Conservation (phyloP, 64 coral and sea anemone species). For the Montipora foliosa region DNA sequence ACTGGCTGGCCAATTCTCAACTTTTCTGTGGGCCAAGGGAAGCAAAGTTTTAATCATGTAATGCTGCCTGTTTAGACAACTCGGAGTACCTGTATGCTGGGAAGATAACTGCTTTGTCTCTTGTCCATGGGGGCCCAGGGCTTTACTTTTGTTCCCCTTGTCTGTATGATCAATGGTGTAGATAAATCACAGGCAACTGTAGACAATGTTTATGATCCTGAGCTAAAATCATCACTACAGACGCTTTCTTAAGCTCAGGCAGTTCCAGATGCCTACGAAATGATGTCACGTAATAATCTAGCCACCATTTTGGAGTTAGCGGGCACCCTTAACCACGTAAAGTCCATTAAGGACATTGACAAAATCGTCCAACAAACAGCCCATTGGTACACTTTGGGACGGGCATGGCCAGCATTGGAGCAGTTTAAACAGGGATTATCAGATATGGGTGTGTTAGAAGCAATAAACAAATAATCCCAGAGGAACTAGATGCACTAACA, state of each 20-base stretch:
- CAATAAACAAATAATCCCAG: too few species aligned
- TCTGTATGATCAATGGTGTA: constrained; percentile 72
- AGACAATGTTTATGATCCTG: constrained; percentile 43
- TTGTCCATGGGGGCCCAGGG: constrained; percentile 80
- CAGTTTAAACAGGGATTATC: too few species aligned
- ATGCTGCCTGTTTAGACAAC: constrained; percentile 22
- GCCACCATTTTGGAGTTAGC: not conserved
- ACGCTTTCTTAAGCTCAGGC: constrained; percentile 42
- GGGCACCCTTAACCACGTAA: too few species aligned
- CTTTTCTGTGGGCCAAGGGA: constrained; percentile 73
- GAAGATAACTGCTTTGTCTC: constrained; percentile 64
- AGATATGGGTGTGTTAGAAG: too few species aligned
- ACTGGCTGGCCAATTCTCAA: constrained; percentile 65
- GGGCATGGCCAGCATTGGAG: too few species aligned
- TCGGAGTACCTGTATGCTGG: constrained; percentile 75
- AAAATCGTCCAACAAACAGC: too few species aligned
- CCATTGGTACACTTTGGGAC: too few species aligned
- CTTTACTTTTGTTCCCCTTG: constrained; percentile 55
- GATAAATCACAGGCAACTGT: not conserved
- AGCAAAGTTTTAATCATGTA: constrained; percentile 59
- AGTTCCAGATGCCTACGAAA: constrained; percentile 53
- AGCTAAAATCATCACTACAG: constrained; percentile 49
- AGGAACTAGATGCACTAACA: too few species aligned
- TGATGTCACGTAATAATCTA: constrained; percentile 64
- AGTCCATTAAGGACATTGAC: too few species aligned